These are phyloP conservation scores for Aphelocoma californica DNA, from an alignment of 2,797 vertebrate genomes.

Conservation along the genomic window DNA sequence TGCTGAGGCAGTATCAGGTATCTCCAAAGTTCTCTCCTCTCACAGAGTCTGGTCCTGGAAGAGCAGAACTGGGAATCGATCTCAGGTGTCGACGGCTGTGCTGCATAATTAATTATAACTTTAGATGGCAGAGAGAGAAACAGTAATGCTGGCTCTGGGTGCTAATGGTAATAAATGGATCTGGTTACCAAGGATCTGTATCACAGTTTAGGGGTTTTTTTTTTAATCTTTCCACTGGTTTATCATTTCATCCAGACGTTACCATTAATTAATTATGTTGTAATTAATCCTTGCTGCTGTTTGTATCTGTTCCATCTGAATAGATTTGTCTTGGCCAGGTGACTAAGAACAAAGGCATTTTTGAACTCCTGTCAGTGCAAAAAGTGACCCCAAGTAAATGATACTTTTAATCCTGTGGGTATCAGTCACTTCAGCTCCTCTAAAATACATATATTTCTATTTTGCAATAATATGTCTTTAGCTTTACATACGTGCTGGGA, in stretches of 20 bases:
- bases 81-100: background rate
- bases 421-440: background rate
- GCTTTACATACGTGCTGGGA: accelerated
- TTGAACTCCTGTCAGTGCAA: background rate
- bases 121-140: background rate
- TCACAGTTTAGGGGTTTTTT: background rate
- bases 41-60: background rate
- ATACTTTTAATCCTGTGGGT: background rate
- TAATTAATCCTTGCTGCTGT: constrained; percentile 21
- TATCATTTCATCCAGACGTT: constrained; percentile 48
- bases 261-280: constrained; percentile 49
- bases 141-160: background rate
- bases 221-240: constrained; percentile 33
- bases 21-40: background rate
- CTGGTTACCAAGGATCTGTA: background rate
- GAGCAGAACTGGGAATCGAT: background rate
- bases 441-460: background rate
- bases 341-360: background rate
- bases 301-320: background rate
- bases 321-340: background rate
- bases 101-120: constrained; percentile 59
- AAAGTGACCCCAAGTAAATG: background rate
- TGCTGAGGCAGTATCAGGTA: background rate
- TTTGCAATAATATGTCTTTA: background rate
- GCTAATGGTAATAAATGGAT: background rate